These are phyloP conservation scores for Drosophila tsacasi DNA, from an alignment of 1,140 invertebrate genomes.

Conservation along the genomic window DNA sequence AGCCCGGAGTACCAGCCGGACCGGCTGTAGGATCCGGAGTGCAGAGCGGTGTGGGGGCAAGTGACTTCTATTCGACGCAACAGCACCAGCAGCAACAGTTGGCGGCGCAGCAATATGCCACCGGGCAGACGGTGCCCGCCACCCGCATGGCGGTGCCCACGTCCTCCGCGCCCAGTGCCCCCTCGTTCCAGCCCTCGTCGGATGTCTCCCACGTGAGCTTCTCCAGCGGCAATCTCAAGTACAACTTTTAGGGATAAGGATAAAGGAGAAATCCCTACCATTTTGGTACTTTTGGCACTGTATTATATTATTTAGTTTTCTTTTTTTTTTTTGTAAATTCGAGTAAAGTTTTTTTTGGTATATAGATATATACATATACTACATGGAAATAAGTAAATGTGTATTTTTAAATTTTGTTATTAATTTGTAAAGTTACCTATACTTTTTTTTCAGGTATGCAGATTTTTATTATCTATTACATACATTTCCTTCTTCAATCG, in stretches of 20 bases:
- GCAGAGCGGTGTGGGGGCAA: background rate
- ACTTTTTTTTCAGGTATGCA: too few relatives aligned
- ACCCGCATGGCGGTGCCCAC: constrained; percentile 60
- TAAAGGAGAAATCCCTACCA: background rate
- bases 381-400: too few relatives aligned
- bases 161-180: constrained; percentile 41
- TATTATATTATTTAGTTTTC: background rate
- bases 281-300: background rate
- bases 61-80: constrained; percentile 61
- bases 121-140: constrained; percentile 4
- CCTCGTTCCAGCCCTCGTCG: constrained; percentile 54
- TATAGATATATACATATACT: background rate
- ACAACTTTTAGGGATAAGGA: constrained; percentile 61
- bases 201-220: constrained; percentile 78
- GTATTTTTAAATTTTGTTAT: too few relatives aligned
- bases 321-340: background rate
- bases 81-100: constrained; percentile 72
- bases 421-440: too few relatives aligned
- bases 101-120: constrained; percentile 60
- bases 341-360: constrained; percentile 4
- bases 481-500: too few relatives aligned
- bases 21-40: background rate
- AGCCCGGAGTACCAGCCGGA: constrained; percentile 14
- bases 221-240: constrained; percentile 72
- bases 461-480: too few relatives aligned